Conservation (phyloP, 2,113 vertebrate genomes). For the Pachycephala philippinensis region DNA sequence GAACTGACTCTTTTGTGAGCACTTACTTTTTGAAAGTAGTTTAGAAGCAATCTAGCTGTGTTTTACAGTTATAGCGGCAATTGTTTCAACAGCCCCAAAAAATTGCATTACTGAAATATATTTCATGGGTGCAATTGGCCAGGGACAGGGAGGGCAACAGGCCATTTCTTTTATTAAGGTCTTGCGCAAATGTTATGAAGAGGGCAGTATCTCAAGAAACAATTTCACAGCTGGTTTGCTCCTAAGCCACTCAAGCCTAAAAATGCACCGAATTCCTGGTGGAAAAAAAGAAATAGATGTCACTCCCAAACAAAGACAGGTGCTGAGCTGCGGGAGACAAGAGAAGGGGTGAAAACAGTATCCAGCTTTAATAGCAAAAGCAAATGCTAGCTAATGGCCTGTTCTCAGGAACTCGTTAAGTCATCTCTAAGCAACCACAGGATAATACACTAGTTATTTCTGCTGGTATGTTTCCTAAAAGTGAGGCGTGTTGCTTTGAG, state of each 20-base stretch:
- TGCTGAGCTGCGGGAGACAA: conserved; percentile 90
- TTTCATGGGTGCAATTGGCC: conserved; percentile 84
- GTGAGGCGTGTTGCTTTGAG: conserved; percentile 75
- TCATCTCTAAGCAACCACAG: conserved; percentile 88
- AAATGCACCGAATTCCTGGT: conserved; percentile 99
- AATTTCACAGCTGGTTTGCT: conserved; percentile 99
- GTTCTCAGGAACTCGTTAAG: conserved; percentile 97
- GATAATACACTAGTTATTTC: conserved; percentile 88
- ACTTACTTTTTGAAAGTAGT: conserved; percentile 84
- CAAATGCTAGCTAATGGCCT: conserved; percentile 93
- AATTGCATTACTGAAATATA: conserved; percentile 87
- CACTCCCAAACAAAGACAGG: conserved; percentile 98
- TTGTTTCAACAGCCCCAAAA: conserved; percentile 83
- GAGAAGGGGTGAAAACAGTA: conserved; percentile 85
- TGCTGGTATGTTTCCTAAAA: conserved; percentile 87
- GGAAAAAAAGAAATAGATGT: conserved; percentile 99
- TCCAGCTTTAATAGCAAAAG: conserved; percentile 99
- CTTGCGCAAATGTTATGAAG: conserved; percentile 83
- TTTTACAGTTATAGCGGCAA: conserved; percentile 82
- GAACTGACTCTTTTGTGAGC: conserved; percentile 75
- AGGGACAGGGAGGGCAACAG: conserved; percentile 81
- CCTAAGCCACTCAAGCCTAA: conserved; percentile 98
- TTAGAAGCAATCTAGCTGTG: conserved; percentile 82
- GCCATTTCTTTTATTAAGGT: conserved; percentile 84
- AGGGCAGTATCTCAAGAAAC: conserved; percentile 95